phyloP scores from a whole-genome alignment of 2,797 vertebrate genomes.

The Ara ararauna region DNA sequence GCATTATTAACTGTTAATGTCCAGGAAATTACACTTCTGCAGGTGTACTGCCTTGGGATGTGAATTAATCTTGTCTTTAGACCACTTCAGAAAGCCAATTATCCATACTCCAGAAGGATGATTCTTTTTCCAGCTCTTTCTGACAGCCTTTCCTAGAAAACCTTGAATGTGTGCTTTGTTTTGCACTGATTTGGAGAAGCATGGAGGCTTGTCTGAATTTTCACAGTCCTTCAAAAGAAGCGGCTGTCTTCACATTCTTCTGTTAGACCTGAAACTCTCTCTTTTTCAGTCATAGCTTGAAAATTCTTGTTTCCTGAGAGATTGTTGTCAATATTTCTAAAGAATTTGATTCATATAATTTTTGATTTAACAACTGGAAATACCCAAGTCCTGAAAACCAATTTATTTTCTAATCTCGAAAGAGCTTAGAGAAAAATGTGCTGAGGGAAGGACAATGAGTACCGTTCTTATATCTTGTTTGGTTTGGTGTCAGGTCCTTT shows the following conservation, averaged over 20 bases:
- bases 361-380: conserved; percentile 14
- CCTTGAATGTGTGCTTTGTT: neutral
- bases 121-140: neutral
- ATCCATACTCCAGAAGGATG: neutral
- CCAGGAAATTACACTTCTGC: neutral
- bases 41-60: neutral
- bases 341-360: neutral
- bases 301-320: neutral
- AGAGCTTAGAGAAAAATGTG: conserved; percentile 3
- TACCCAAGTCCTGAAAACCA: neutral
- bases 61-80: neutral
- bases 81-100: neutral
- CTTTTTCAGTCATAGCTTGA: conserved; percentile 1
- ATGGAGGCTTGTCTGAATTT: conserved; percentile 27
- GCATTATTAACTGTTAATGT: neutral
- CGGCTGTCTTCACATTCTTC: neutral
- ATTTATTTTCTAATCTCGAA: conserved; percentile 7
- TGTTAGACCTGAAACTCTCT: neutral
- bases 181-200: neutral
- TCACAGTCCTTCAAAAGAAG: conserved; percentile 28
- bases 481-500: neutral
- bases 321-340: neutral
- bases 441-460: neutral
- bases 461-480: neutral
- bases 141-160: neutral